Base-by-base conservation (phyloP, 2,797 vertebrate species). In the Podarcis lilfordi region DNA sequence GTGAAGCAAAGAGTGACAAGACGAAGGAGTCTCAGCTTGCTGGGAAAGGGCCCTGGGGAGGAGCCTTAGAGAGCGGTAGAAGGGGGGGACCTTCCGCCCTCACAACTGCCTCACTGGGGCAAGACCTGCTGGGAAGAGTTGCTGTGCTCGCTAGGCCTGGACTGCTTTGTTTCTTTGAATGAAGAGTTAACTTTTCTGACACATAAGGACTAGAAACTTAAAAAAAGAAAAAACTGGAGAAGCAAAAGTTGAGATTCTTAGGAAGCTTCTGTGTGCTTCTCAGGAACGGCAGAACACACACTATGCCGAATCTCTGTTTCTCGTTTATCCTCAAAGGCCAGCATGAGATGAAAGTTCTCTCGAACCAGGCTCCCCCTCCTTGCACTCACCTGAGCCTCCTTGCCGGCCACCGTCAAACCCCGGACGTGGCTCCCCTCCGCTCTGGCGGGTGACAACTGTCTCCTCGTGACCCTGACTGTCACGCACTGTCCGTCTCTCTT, bases 401-500 rank as follows among this genome's bases (percentile, higher is more conserved):
- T 69, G 85, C 90, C 85, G 87, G 86, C 92, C 74, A 27, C 78
- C 82, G 74, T 86, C 71, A 83, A 84, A 81, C 84, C 76, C 80
- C 95, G 93, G 1, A 95, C 89, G 9, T 93, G 96, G 21, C 96
- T 95, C 72, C n/a, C n/a, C 86, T 40, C 59, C 25, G 9, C 83
- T 50, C 1, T 84, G 80, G 8, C 88, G 97, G 0, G 96, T 98
- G 89, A 99, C 97, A 0, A 91, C 92, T 0, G 98, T 99, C 91
- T 98, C 97, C 74, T 96, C 95, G 13, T 92, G 97, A 50, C 98
- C 98, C 40, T 96, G 96, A 83, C 98, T 95, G 76, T 99, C 98
- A 92, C 97, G 95, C 72, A 99, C 97, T 0, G 98, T 99, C 55
- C 98, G 96, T 15, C 93, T 96, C 93, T 99, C 98, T 94, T 99